Base-by-base conservation (phyloP, 2,888 invertebrate species). In the Nephrotoma appendiculata region DNA sequence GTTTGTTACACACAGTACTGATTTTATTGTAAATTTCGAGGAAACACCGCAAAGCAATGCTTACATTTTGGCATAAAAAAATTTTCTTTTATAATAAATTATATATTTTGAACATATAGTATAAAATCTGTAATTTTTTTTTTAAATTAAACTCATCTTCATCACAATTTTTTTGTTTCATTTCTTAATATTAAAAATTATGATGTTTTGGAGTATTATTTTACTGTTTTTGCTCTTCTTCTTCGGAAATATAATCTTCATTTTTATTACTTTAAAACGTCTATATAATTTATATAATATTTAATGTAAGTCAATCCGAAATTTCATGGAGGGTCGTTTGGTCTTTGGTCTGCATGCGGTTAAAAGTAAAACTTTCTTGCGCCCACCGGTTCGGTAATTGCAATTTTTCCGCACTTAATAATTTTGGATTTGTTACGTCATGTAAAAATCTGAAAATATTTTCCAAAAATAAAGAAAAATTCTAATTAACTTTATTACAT, bases 401-500 rank as follows among this genome's bases (percentile, higher is more conserved):
- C 1, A 31, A 9, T 6, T 31, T 31, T 71, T 71, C 9, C 71
- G 31, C 31, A 71, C 71, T 7, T 5, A 71, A 71, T 71, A 71
- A 71, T 71, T 31, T 9, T 31, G 71, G 71, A 71, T 71, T 71
- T 31, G 31, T 71, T 71, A 71, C 12, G 3, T 2, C 11, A 71
- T 71, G 2, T 11, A 71, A 31, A 31, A 31, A 31, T 3, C 7
- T 19, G 7, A 6, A 57, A 57, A 57, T 15, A 57, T 57, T 57
- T 57, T 71, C 71, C 71, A 71, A 71, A 71, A 71, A 71, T 71
- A 71, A 71, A 71, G 71, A 43, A 84, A 84, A 84, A 42, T 84
- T 84, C 84, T 84, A 84, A 84, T 84, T 84, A 84, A 84, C 84
- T 84, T 84, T 84, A 84, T 84, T 42, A 42, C 42, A 84, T 84